These are phyloP conservation scores for Onychomys arenicola DNA, from an alignment of 2,797 vertebrate genomes.

Conservation along the genomic window DNA sequence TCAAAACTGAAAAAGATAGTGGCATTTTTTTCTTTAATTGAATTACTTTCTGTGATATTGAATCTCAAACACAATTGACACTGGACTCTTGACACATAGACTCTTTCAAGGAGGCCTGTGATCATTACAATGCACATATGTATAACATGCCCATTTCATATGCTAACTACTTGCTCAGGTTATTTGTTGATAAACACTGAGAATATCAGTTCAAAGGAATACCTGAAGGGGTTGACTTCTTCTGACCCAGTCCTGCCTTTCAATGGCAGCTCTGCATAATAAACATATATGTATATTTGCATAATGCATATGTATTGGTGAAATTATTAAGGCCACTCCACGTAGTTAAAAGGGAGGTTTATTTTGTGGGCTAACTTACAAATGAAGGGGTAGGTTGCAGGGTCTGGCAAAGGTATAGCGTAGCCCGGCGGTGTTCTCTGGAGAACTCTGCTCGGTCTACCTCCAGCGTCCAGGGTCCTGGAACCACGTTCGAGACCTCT, in stretches of 20 bases:
- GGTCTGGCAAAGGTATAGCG: no score
- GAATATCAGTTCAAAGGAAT: no score
- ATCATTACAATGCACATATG: fast-evolving
- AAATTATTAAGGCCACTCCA: no score
- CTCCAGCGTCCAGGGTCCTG: no score
- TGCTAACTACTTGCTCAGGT: background rate
- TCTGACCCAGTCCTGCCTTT: background rate
- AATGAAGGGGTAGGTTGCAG: no score
- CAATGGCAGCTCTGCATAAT: fast-evolving
- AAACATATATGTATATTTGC: background rate
- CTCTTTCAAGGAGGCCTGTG: background rate
- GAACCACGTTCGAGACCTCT: no score
- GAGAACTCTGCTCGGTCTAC: no score
- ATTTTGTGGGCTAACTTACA: no score
- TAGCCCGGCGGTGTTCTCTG: no score
- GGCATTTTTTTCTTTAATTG: background rate
- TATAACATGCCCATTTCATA: fast-evolving
- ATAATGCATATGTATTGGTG: background rate
- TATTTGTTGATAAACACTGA: background rate
- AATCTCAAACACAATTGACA: background rate
- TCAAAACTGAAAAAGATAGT: background rate
- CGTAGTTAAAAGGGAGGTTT: no score
- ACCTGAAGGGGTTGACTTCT: background rate
- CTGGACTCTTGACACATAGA: background rate
- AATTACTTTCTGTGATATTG: background rate